phyloP scores from a whole-genome alignment of 1,140 invertebrate genomes.

The Onthophagus taurus region DNA sequence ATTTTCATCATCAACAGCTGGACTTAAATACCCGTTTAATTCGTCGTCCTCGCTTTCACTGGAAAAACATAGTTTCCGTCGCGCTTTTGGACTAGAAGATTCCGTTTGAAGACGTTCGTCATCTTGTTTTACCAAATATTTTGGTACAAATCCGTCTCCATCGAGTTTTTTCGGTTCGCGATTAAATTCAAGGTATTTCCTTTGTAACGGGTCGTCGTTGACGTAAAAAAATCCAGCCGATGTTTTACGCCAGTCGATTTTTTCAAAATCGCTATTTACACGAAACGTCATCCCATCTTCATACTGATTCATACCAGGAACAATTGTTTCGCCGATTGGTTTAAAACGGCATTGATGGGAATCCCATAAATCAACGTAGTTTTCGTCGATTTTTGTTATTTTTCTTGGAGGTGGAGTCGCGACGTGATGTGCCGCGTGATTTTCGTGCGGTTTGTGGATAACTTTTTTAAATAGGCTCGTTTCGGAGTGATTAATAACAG shows the following conservation, averaged over 20 bases:
- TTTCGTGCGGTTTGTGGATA: conserved; percentile 34
- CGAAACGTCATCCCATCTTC: conserved; percentile 59
- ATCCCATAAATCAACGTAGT: conserved; percentile 55
- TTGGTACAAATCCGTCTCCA: conserved; percentile 39
- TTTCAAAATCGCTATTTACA: conserved; percentile 53
- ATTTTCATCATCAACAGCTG: conserved; percentile 9
- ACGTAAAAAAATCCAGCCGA: conserved; percentile 41
- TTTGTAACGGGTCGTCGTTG: conserved; percentile 28
- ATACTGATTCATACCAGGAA: conserved; percentile 36
- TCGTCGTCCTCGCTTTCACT: too few relatives aligned
- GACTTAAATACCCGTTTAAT: too few relatives aligned
- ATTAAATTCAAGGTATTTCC: conserved; percentile 45
- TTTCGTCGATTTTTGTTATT: conserved; percentile 17
- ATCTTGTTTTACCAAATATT: conserved; percentile 41
- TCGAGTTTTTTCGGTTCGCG: too few relatives aligned
- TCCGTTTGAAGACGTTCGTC: conserved; percentile 46
- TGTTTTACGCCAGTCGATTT: conserved; percentile 43
- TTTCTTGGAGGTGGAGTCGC: conserved; percentile 15
- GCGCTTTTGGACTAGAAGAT: too few relatives aligned
- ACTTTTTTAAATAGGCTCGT: conserved; percentile 50
- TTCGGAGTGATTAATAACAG: conserved; percentile 46
- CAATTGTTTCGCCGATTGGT: conserved; percentile 53
- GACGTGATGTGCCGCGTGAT: conserved; percentile 8
- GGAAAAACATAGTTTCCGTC: conserved; percentile 1
- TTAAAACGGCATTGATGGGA: conserved; percentile 65